Evolutionary conservation across 2,888 invertebrate species (phyloP), one percentile per base, ranked within the genome.

Genomic region (Drosophila anomelani): DNA sequence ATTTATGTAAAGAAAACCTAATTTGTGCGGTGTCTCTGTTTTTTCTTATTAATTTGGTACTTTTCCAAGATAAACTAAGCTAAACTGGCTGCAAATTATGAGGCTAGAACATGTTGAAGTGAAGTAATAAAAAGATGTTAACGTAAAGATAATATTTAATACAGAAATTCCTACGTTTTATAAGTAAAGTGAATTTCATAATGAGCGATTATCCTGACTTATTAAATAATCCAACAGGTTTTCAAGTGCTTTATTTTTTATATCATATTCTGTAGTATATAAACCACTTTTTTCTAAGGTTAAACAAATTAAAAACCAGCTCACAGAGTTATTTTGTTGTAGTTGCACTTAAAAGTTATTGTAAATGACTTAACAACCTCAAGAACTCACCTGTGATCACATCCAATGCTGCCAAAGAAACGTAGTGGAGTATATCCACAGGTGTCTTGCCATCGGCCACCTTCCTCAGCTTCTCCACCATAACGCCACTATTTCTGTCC

Each of bases 401-500:
- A 86, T 95, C 95, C 70, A 95, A 90, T 1, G 93, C 94, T 91
- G 93, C 95, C 62, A 92, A 93, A 78, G 94, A 93, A 1, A 96
- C 92, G 41, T 94, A 92, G 3, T 94, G 94, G 68, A 94, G 94
- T 57, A 95, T 90, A 87, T 96, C 94, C 41, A 95, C 89, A 0
- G 69, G 15, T 0, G 92, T 82, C 38, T 78, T 75, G 0, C 93
- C 34, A n/a, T 91, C 90, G 32, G 90, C 90, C 81, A 86, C 43
- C 79, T 87, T 76, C 93, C 94, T 4, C 20, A 96, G 89, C 75
- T 94, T 94, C 1, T 94, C 91, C 0, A 94, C 91, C 77, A 96
- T 91, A 12, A 94, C 92, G 13, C 92, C 91, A 15, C 94, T 93
- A 73, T 95, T 95, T 62, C 94, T 94, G 79, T 96, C 94, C 91